phyloP scores from a whole-genome alignment of 2,888 invertebrate species.

The Diploptera punctata region DNA sequence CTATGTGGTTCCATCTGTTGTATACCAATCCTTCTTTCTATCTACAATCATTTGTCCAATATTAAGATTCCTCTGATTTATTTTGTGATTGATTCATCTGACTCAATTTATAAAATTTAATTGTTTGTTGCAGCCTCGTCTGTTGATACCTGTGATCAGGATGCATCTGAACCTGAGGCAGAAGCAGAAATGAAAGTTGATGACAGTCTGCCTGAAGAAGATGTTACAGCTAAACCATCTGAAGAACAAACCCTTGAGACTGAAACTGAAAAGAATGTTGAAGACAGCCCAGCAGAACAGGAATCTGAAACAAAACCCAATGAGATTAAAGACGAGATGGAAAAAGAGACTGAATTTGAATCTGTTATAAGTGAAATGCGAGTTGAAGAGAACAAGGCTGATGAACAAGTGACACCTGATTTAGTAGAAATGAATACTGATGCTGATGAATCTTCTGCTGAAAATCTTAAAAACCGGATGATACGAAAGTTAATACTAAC shows the following conservation, averaged over 20 bases:
- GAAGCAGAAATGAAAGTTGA: neutral
- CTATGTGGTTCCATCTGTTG: too few species aligned
- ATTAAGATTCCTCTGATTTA: too few species aligned
- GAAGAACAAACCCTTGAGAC: neutral
- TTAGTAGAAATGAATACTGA: too few species aligned
- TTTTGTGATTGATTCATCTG: too few species aligned
- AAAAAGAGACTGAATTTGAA: neutral
- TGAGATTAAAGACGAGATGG: neutral
- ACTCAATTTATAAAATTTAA: too few species aligned
- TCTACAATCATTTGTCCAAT: too few species aligned
- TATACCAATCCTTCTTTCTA: too few species aligned
- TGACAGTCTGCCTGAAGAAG: neutral
- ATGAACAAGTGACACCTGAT: neutral
- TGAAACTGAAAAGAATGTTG: neutral
- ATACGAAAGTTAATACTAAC: neutral
- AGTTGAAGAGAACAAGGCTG: neutral
- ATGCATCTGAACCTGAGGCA: too few species aligned
- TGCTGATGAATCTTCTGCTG: too few species aligned
- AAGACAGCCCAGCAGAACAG: neutral
- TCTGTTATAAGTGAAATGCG: neutral
- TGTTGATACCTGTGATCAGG: too few species aligned
- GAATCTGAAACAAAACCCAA: neutral
- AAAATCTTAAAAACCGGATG: too few species aligned
- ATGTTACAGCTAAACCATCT: neutral
- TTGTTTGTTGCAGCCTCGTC: too few species aligned